Base-by-base conservation (phyloP, 2,797 vertebrate genomes). In the Coendou prehensilis region DNA sequence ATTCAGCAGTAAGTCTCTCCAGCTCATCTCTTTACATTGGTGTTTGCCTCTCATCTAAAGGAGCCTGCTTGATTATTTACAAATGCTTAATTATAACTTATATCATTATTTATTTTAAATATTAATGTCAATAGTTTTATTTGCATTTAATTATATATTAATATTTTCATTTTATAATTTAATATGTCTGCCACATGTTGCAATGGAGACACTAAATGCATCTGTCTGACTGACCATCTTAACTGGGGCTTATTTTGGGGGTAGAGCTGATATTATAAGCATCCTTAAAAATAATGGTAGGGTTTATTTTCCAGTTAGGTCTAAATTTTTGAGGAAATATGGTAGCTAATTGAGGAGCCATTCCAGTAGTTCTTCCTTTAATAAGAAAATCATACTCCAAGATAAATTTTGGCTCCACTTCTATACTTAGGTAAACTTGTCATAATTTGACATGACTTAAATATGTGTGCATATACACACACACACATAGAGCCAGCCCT, bases 381-480 rank as follows among this genome's bases (percentile, higher is more conserved):
- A 61, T 57, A 80, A 54, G 10, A 93, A 94, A 87, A 93, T 86
- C 22, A 86, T 76, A 59, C 54, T 69, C 45, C 30, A 56, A 61
- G 45, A 87, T 56, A 84, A 75, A 20, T 59, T 59, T 41, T n/a
- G 57, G 57, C 41, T 92, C 4, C 10, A 75, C 7, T 94, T 92
- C 9, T 47, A 82, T 41, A 71, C 17, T 75, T 93, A 78, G 82
- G 73, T 33, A 90, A 92, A 84, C 67, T 76, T 87, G 56, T 80
- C 64, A 50, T 91, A 84, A 91, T 79, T 84, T 87, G 52, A 83
- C 26, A 26, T 90, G 18, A 64, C n/a, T 45, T 86, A 56, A 4
- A 64, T 6, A 52, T 63, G 54, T 47, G 30, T 11, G 37, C 9
- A 41, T 18, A 56, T 3, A 61, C 73, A 96, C 71, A 87, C 52